Base-by-base conservation (phyloP, 2,113 vertebrate genomes). In the Microcebus griseorufus region DNA sequence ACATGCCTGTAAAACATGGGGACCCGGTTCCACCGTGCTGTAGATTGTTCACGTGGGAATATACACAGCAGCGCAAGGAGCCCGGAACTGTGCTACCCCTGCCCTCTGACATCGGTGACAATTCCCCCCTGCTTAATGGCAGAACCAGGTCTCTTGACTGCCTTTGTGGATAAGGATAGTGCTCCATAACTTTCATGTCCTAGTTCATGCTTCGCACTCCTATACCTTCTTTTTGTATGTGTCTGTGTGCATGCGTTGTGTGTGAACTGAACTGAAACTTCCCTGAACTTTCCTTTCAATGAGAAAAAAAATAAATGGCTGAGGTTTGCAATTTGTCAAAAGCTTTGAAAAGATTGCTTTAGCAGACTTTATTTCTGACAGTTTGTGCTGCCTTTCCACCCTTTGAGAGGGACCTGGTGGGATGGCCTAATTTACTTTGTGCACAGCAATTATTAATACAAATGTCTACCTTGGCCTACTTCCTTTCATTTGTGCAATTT, bases 281-380 rank as follows among this genome's bases (percentile, higher is more conserved):
- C 65, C 76, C 85, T 39, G 5, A 86, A 34, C 55, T 93, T 65
- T 80, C 62, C 73, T 85, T 93, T 85, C 91, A 62, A 2, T 75
- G 64, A 81, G 67, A 65, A 91, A 73, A 89, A 89, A 65, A 95
- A 94, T 23, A 78, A 93, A 88, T 39, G 70, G 39, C 60, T 48
- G 16, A 88, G 85, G 79, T 82, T 96, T 97, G 55, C 67, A 60
- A 3, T 73, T 90, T 93, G 90, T 96, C 88, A 83, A 93, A 93
- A 81, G n/a, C 93, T 97, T 94, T 96, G 96, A 92, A 86, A 93
- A 93, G 88, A 86, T 51, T 37, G 51, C 82, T 93, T 97, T 96
- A 95, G 79, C 80, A 97, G 96, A 93, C 95, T 90, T 73, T 64
- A 64, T 95, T 97, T 95, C 92, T 96, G 64, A 82, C 88, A 34